Percentiles rank a stretch among this genome's conserved stretches.
phyloP scores from a whole-genome alignment of 2,797 vertebrate species.

The Etheostoma perlongum region DNA sequence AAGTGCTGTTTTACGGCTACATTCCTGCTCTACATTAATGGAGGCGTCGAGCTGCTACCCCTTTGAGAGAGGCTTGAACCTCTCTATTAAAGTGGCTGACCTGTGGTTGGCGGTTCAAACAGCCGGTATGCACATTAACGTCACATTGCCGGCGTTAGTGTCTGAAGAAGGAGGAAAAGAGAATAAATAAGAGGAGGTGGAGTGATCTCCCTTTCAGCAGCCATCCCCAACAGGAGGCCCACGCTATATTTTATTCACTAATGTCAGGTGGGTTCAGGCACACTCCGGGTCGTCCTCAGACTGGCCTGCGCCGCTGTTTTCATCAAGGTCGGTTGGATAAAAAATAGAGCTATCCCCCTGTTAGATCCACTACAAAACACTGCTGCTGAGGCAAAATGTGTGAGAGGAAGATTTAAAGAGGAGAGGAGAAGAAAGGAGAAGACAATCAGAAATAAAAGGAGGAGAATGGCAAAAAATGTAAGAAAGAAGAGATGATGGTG shows the following conservation, averaged over 20 bases:
- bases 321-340: conserved; percentile 72
- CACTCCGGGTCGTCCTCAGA: conserved; percentile 66
- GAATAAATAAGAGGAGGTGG: conserved; percentile 79
- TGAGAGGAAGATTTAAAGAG: conserved; percentile 51
- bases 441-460: background rate
- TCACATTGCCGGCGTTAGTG: conserved; percentile 67
- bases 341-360: conserved; percentile 65
- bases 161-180: conserved; percentile 75
- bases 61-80: conserved; percentile 84
- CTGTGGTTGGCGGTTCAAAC: conserved; percentile 81
- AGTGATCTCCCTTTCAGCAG: conserved; percentile 81
- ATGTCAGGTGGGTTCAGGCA: conserved; percentile 81
- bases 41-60: conserved; percentile 78
- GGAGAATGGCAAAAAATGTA: background rate
- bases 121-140: conserved; percentile 83
- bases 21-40: conserved; percentile 85
- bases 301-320: conserved; percentile 58
- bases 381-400: conserved; percentile 45
- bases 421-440: conserved; percentile 14
- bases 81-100: conserved; percentile 86
- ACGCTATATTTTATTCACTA: conserved; percentile 82
- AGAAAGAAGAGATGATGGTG: background rate
- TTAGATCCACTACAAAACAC: conserved; percentile 61
- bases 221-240: conserved; percentile 73
- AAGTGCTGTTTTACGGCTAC: conserved; percentile 82